Conservation (phyloP, 2,888 invertebrate genomes). For the Folsomia candida region DNA sequence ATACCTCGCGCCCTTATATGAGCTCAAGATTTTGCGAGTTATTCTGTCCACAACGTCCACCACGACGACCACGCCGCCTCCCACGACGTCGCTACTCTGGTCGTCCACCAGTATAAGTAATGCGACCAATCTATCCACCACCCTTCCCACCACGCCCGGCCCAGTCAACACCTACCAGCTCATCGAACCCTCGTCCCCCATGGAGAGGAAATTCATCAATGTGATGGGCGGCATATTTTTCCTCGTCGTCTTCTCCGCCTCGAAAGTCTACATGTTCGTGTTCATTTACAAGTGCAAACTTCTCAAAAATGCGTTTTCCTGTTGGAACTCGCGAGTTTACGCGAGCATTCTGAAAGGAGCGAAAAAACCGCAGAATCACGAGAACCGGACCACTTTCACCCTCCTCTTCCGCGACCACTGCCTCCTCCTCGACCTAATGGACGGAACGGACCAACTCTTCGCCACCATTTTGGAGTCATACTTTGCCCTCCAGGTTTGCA, state of each 20-base stretch:
- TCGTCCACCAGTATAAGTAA: too few relatives aligned
- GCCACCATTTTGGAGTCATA: conserved; percentile 34
- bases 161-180: too few relatives aligned
- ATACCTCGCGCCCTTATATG: not conserved
- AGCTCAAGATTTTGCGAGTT: conserved; percentile 5
- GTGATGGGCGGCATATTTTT: conserved; percentile 15
- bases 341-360: conserved; percentile 25
- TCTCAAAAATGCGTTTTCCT: conserved; percentile 29
- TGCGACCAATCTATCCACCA: too few relatives aligned
- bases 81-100: too few relatives aligned
- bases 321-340: conserved; percentile 41
- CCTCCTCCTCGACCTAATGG: conserved; percentile 37
- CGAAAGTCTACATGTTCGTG: conserved; percentile 34
- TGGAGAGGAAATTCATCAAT: too few relatives aligned
- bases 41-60: not conserved
- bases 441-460: conserved; percentile 38
- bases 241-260: conserved; percentile 25
- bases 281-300: conserved; percentile 26
- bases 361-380: conserved; percentile 11
- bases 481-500: conserved; percentile 9
- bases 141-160: too few relatives aligned
- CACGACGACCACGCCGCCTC: not conserved
- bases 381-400: conserved; percentile 25
- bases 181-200: too few relatives aligned
- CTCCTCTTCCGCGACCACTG: conserved; percentile 42